These are phyloP conservation scores for Formica exsecta DNA, from an alignment of 1,140 invertebrate genomes.

Conservation along the genomic window DNA sequence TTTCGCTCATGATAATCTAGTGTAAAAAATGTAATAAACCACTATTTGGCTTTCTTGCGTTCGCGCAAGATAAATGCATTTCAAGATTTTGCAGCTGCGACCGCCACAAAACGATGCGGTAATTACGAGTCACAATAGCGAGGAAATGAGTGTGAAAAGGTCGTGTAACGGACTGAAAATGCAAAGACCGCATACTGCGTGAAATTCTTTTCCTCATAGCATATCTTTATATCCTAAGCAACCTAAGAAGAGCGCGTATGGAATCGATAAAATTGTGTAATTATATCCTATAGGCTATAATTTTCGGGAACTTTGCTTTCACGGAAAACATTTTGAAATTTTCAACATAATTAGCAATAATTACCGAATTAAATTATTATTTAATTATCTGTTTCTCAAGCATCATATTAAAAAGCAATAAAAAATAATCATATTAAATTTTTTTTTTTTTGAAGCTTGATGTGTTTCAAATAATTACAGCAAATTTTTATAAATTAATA, in stretches of 20 bases:
- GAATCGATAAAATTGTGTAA: constrained; percentile 33
- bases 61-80: constrained; percentile 29
- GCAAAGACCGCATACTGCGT: constrained; percentile 38
- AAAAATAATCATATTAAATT: not conserved
- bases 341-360: constrained; percentile 14
- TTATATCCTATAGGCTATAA: constrained; percentile 9
- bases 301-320: not conserved
- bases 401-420: not conserved
- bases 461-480: not conserved
- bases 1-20: not conserved
- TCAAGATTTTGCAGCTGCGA: constrained; percentile 53
- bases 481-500: not conserved
- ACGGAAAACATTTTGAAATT: not conserved
- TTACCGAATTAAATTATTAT: constrained; percentile 13
- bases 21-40: constrained; percentile 9
- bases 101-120: constrained; percentile 51
- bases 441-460: not conserved
- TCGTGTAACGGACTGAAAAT: constrained; percentile 35
- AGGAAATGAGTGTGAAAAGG: constrained; percentile 43
- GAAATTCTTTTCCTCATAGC: constrained; percentile 29
- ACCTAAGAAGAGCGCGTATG: not conserved
- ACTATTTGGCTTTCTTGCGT: constrained; percentile 3
- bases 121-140: constrained; percentile 53
- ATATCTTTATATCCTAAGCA: constrained; percentile 14
- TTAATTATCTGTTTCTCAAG: not conserved